Evolutionary conservation across 2,888 invertebrate species (phyloP), one percentile per base, ranked within the genome.

Genomic region (Magallana nippona): DNA sequence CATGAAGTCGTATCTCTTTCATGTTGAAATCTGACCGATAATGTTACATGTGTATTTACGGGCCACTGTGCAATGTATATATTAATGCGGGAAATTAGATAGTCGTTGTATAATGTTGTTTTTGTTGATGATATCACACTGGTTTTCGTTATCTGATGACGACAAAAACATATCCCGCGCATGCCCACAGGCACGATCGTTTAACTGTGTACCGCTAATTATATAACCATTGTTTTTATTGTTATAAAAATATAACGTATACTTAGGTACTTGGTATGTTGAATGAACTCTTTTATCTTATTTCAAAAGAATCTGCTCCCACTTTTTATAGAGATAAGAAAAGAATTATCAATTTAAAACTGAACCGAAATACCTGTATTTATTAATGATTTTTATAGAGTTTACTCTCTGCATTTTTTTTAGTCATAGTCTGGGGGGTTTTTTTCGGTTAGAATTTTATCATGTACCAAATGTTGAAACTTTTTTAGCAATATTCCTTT

Each of bases 41-140:
- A 71, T 32, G 27, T 71, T 71, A 71, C 71, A 71, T 71, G 32
- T 71, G 71, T 71, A 71, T 27, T 71, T 71, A 71, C 32, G 71
- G 71, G 15, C 32, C 27, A 22, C 22, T 71, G 71, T 71, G 71
- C 71, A 71, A 71, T 71, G 71, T 22, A 71, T 71, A 27, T 71
- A 44, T 71, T 71, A 71, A 71, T 71, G 5, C 71, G 22, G 22
- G 2, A 71, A 71, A 71, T 71, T 27, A 71, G 71, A 71, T 71
- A 71, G 22, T 71, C 32, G 71, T 71, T 71, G 71, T 71, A 71
- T 71, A 71, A 71, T 71, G 71, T 63, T 63, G 63, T 71, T 71
- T 63, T 71, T 71, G 71, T 22, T 71, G 71, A 71, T 71, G 71
- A 71, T 71, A 71, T 71, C 71, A 22, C 71, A 71, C 10, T 71